phyloP scores from a whole-genome alignment of 2,888 invertebrate species.

The Stomorhina lunata region DNA sequence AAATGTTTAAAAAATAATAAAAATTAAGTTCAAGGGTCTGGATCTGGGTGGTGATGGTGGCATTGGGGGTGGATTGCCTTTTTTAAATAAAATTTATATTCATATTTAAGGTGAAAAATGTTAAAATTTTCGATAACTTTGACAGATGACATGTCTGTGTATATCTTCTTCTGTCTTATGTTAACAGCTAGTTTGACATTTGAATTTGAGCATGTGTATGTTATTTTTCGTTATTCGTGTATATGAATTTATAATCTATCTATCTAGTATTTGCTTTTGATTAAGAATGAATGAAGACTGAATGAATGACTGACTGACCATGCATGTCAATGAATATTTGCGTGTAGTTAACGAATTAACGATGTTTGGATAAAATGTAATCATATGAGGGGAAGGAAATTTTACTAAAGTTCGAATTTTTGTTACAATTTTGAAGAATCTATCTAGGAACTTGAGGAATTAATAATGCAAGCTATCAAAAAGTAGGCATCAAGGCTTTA shows the following conservation, averaged over 20 bases:
- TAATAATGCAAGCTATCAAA: no score
- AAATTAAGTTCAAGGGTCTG: slow-evolving; percentile 20
- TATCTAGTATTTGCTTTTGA: slow-evolving; percentile 31
- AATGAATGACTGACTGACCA: not conserved
- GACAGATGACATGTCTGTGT: slow-evolving; percentile 61
- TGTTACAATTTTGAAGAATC: not conserved
- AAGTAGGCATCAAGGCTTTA: no score
- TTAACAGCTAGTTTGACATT: slow-evolving; percentile 55
- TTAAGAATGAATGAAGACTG: slow-evolving; percentile 24
- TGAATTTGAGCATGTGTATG: slow-evolving; percentile 46
- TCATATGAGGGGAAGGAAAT: not conserved
- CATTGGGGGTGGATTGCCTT: slow-evolving; percentile 5
- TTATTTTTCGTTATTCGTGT: not conserved
- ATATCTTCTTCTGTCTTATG: not conserved
- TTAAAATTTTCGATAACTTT: slow-evolving; percentile 60
- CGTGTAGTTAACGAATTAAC: slow-evolving; percentile 66
- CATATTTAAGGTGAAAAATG: slow-evolving; percentile 62
- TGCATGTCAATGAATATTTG: slow-evolving; percentile 49
- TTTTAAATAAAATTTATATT: slow-evolving; percentile 42
- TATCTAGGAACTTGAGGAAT: no score
- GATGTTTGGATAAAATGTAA: not conserved
- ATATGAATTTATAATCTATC: slow-evolving; percentile 43
- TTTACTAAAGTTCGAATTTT: not conserved
- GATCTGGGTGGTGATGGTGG: slow-evolving; percentile 19
- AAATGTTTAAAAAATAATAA: not conserved